Conservation (phyloP, 2,888 invertebrate genomes). For the Gastrophysa polygoni region DNA sequence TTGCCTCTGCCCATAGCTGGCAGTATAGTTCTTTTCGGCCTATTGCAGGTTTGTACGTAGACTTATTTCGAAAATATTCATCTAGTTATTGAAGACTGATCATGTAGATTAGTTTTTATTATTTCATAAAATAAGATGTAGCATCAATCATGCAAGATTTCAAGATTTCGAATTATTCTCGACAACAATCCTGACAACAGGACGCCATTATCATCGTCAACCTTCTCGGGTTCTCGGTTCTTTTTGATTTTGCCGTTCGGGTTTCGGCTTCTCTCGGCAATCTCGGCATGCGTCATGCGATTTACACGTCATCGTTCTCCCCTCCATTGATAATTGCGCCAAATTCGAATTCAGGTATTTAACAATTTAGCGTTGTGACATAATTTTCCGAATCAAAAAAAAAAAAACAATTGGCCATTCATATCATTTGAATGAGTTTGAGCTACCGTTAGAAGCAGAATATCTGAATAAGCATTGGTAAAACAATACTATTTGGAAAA, state of each 20-base stretch:
- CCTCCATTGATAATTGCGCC: slow-evolving; percentile 15
- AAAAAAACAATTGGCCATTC: too few relatives aligned
- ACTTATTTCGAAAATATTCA: slow-evolving; percentile 38
- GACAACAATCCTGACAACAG: slow-evolving; percentile 54
- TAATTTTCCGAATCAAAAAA: too few relatives aligned
- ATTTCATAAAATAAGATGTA: slow-evolving; percentile 51
- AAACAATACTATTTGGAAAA: too few relatives aligned
- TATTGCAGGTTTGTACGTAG: slow-evolving; percentile 33
- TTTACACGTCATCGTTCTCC: slow-evolving; percentile 10
- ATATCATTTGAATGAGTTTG: too few relatives aligned
- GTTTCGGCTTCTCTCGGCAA: background rate
- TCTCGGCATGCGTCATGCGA: slow-evolving; percentile 37
- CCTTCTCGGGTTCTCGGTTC: too few relatives aligned
- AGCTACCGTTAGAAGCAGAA: too few relatives aligned
- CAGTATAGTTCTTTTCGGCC: slow-evolving; percentile 20
- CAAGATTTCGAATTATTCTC: slow-evolving; percentile 49
- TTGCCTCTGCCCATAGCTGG: background rate
- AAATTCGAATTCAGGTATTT: background rate
- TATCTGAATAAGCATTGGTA: too few relatives aligned
- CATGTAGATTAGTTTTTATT: slow-evolving; percentile 39
- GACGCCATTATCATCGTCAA: slow-evolving; percentile 53
- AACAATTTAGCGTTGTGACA: background rate
- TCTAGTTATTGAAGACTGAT: slow-evolving; percentile 25
- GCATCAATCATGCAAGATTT: slow-evolving; percentile 55
- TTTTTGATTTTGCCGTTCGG: slow-evolving; percentile 1